phyloP scores from a whole-genome alignment of 1,140 invertebrate species.

The Ceratoteleas bidentatus region DNA sequence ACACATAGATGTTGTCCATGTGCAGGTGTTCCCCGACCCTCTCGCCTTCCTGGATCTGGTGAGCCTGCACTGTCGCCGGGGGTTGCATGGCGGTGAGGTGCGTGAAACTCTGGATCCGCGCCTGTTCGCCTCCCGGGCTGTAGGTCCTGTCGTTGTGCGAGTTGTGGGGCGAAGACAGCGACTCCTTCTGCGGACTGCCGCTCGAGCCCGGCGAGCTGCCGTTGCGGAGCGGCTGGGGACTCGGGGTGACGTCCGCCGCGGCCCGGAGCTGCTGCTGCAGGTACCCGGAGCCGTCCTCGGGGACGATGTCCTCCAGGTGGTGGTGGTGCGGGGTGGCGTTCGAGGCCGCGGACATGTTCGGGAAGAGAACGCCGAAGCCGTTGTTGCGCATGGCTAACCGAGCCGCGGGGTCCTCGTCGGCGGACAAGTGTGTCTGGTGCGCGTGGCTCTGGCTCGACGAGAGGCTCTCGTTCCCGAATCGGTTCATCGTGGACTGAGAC shows the following conservation, averaged over 20 bases:
- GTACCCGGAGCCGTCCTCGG: constrained; percentile 65
- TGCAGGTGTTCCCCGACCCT: constrained; percentile 72
- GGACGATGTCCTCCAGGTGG: constrained; percentile 73
- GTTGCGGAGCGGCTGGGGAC: constrained; percentile 67
- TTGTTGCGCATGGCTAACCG: constrained; percentile 55
- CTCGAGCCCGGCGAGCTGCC: constrained; percentile 77
- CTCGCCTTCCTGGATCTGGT: constrained; percentile 67
- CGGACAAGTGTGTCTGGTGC: constrained; percentile 55
- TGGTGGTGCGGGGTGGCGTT: constrained; percentile 27
- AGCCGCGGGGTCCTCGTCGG: constrained; percentile 40
- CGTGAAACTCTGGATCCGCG: constrained; percentile 74
- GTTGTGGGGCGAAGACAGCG: constrained; percentile 70
- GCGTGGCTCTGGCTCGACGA: constrained; percentile 67
- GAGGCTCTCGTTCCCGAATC: constrained; percentile 75
- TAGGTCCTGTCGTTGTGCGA: constrained; percentile 69
- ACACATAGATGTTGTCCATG: constrained; percentile 73
- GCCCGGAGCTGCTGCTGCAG: constrained; percentile 73
- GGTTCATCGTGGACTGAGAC: constrained; percentile 79
- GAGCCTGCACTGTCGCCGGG: constrained; percentile 66
- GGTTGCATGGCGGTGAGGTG: constrained; percentile 78
- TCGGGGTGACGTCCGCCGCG: constrained; percentile 53
- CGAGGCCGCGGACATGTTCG: constrained; percentile 44
- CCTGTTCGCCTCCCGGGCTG: constrained; percentile 71
- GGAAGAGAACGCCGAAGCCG: constrained; percentile 66
- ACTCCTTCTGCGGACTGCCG: constrained; percentile 76